A percentile compares a stretch with the other conserved stretches of the same genome.
These are phyloP conservation scores for Epinotia demarniana DNA, from an alignment of 2,888 invertebrate species.

Conservation along the genomic window DNA sequence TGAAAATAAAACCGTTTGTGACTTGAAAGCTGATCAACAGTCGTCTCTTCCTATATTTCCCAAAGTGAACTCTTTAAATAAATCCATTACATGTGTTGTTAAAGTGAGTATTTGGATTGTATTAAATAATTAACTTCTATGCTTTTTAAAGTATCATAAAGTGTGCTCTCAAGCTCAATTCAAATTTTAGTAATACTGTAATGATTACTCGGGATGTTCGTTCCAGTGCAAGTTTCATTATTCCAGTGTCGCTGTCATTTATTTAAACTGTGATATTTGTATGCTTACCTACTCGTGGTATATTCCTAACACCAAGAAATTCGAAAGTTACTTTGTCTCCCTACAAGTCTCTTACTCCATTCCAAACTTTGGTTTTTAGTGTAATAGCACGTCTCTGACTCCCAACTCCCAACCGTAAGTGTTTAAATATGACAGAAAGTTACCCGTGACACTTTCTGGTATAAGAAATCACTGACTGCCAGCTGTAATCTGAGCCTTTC, in stretches of 20 bases:
- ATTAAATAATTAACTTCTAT: neutral
- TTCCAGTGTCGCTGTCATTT: neutral
- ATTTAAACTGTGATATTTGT: neutral
- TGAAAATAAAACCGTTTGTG: constrained; percentile 52
- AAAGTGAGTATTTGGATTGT: constrained; percentile 46
- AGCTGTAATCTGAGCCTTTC: neutral
- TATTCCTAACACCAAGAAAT: neutral
- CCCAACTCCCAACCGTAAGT: neutral
- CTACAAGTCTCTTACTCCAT: no score
- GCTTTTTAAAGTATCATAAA: neutral
- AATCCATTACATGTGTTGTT: constrained; percentile 46
- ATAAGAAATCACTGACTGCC: neutral
- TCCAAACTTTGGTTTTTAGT: no score
- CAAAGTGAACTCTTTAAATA: neutral
- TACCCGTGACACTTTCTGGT: neutral
- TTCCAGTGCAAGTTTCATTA: neutral
- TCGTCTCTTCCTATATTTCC: constrained; percentile 8
- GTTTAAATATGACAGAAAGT: neutral
- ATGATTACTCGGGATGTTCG: neutral
- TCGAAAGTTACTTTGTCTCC: neutral
- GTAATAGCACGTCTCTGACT: neutral
- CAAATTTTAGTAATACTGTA: neutral
- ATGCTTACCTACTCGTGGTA: neutral
- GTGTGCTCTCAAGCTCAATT: neutral
- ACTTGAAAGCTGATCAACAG: constrained; percentile 22